phyloP scores from a whole-genome alignment of 2,797 vertebrate species.

The Octomys mimax region DNA sequence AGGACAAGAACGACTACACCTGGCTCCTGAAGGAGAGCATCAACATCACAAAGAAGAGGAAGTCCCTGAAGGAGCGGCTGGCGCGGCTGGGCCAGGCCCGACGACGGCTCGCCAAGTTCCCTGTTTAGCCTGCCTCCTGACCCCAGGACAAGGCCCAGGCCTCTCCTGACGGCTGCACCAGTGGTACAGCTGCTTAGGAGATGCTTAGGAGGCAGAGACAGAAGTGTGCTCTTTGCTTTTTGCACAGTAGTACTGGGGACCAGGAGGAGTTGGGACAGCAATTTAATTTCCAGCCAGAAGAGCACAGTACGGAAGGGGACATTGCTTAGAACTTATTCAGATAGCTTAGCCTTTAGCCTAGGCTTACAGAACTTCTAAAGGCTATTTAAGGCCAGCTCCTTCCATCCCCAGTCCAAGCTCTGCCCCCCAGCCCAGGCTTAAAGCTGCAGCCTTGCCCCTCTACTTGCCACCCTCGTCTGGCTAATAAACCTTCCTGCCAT shows the following conservation, averaged over 20 bases:
- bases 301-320: neutral
- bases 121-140: rapidly evolving
- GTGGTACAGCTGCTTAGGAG: neutral
- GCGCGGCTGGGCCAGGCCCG: constrained; percentile 89
- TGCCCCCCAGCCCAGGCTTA: neutral
- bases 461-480: neutral
- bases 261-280: neutral
- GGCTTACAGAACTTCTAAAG: neutral
- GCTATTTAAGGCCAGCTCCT: neutral
- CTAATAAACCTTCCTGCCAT: neutral
- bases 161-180: rapidly evolving
- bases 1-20: constrained; percentile 87
- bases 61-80: constrained; percentile 84
- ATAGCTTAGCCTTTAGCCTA: neutral
- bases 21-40: constrained; percentile 90
- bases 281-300: neutral
- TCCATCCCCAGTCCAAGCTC: neutral
- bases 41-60: constrained; percentile 88
- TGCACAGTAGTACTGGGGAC: neutral
- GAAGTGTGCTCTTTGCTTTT: neutral
- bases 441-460: neutral
- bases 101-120: constrained; percentile 86
- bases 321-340: neutral
- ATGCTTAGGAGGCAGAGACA: neutral
- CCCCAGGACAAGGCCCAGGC: no score